Evolutionary conservation across 2,888 invertebrate genomes (phyloP), one percentile per base, ranked within the genome.

Genomic region (Apamea anceps): DNA sequence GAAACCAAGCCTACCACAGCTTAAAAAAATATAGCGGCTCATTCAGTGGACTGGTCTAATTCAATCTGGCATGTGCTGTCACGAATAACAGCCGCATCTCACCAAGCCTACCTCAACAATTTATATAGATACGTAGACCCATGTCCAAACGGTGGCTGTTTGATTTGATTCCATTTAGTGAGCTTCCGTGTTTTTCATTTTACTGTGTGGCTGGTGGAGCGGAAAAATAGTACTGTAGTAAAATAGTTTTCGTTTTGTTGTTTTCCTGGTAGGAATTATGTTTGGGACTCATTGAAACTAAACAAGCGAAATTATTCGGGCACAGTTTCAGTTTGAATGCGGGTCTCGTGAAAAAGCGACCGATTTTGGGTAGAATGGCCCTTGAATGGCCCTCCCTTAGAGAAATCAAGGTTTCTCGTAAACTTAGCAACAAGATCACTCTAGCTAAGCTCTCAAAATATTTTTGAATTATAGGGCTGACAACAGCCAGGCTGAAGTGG

Each of bases 121-220:
- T 7, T 54, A 42, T 37, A 15, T 32, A 32, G 32, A 32, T 45
- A 54, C 1, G 32, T 54, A 28, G 10, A 25, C 18, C 15, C 12
- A 21, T 13, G 25, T 45, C 37, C 25, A 7, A 62, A 54, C 45
- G 28, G 42, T 54, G 28, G 18, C 57, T 60, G 28, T 57, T 79
- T 83, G 79, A 72, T 83, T 82, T 75, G 57, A 60, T 75, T 83
- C 63, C 51, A 67, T 83, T 82, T 57, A 66, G 51, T 42, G 48
- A 62, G 71, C 5, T 10, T 3, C 13, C 15, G 5, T 45, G 7
- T 70, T 81, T 81, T 66, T n/a, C 65, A 32, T 28, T 57, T 70
- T 57, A 37, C 13, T 62, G 54, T 62, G n/a, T 25, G 25, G 5
- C 32, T 72, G 5, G 57, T 62, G 32, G 6, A 42, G 57, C 4